Evolutionary conservation across 2,113 vertebrate species (phyloP).

Genomic region (Onychostruthus taczanowskii): DNA sequence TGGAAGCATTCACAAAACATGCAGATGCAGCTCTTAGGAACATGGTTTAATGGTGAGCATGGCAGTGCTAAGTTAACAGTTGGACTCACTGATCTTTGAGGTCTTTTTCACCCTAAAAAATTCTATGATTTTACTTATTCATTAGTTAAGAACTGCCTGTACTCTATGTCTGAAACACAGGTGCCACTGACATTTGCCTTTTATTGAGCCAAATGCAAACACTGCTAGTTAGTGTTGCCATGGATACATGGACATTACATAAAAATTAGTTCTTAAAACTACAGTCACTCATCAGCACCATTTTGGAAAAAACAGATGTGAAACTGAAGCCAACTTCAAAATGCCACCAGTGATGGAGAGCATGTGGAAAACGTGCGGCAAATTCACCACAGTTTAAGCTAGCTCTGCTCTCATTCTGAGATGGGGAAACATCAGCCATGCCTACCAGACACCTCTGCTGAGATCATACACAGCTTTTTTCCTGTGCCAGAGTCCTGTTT

Average conservation of each 20-base stretch:
- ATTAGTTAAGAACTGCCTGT: neutral
- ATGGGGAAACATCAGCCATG: neutral
- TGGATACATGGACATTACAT: neutral
- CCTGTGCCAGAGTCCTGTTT: neutral
- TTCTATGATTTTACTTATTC: neutral
- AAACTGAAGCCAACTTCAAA: neutral
- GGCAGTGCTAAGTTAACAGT: neutral
- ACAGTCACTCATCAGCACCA: neutral
- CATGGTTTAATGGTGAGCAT: neutral
- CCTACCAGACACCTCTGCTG: neutral
- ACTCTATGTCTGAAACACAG: neutral
- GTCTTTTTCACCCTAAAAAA: neutral
- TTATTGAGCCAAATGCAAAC: neutral
- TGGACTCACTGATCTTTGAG: neutral
- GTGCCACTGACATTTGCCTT: neutral
- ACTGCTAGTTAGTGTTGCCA: neutral
- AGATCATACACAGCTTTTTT: neutral
- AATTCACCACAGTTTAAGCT: neutral
- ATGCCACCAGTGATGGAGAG: neutral
- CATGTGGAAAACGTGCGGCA: neutral
- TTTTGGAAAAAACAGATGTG: neutral
- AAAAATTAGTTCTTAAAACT: neutral
- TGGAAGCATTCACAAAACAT: neutral
- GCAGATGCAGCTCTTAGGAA: neutral
- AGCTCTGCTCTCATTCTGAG: neutral